These are phyloP conservation scores for Apis cerana DNA, from an alignment of 1,140 invertebrate genomes.

Conservation along the genomic window DNA sequence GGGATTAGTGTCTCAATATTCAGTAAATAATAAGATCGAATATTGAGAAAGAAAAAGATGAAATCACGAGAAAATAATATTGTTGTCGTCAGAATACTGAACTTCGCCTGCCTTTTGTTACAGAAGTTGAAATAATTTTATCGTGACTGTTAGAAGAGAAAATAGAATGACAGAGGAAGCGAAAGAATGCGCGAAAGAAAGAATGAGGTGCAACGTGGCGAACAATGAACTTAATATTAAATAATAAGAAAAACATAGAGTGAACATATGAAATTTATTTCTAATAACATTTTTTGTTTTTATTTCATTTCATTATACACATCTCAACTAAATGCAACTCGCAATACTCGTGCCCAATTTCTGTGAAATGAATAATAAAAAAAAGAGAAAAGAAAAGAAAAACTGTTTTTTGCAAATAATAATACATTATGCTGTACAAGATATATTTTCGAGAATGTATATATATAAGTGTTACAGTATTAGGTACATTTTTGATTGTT, in stretches of 20 bases:
- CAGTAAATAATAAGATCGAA: slow-evolving; percentile 18
- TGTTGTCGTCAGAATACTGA: slow-evolving; percentile 10
- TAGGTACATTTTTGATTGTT: background rate
- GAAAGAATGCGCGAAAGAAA: slow-evolving; percentile 51
- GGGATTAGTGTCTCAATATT: background rate
- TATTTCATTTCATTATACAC: slow-evolving; percentile 30
- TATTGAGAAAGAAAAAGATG: background rate
- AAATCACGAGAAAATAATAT: slow-evolving; percentile 7
- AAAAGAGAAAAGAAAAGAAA: background rate
- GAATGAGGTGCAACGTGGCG: slow-evolving; percentile 55
- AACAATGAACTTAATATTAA: slow-evolving; percentile 60
- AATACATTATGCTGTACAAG: slow-evolving; percentile 3
- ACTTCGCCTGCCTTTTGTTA: slow-evolving; percentile 65
- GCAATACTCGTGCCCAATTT: slow-evolving; percentile 31
- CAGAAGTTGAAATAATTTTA: slow-evolving; percentile 66
- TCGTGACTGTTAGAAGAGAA: slow-evolving; percentile 62
- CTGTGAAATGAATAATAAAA: slow-evolving; percentile 34
- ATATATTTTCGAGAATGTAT: slow-evolving; percentile 38
- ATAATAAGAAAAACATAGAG: slow-evolving; percentile 45
- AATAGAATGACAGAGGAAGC: slow-evolving; percentile 53
- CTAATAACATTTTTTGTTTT: slow-evolving; percentile 27
- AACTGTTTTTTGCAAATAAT: slow-evolving; percentile 19
- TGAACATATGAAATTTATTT: slow-evolving; percentile 28
- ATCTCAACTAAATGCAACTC: background rate
- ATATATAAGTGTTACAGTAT: background rate